A percentile compares a stretch with the other conserved stretches of the same genome.
Evolutionary conservation across 1,140 invertebrate species (phyloP).

Genomic region (Aleiodes sp.): DNA sequence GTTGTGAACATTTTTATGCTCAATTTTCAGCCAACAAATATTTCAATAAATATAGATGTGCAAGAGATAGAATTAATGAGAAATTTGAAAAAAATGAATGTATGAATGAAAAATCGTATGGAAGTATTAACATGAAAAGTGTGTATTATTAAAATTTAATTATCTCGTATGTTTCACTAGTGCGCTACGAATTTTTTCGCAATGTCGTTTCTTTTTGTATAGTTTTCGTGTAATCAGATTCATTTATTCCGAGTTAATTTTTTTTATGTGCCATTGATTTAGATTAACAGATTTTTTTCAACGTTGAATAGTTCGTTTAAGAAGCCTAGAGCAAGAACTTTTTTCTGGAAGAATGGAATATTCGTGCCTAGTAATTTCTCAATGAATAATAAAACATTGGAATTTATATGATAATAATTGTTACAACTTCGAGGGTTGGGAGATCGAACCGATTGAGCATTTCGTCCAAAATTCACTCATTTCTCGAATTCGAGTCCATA

Average conservation of each 20-base stretch:
- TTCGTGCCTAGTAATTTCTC: too few species aligned
- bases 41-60: constrained; percentile 6
- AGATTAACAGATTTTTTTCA: not conserved
- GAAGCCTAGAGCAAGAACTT: not conserved
- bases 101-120: constrained; percentile 34
- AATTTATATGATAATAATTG: too few species aligned
- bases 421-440: too few species aligned
- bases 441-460: too few species aligned
- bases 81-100: constrained; percentile 21
- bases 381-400: too few species aligned
- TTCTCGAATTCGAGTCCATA: too few species aligned
- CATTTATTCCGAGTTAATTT: too few species aligned
- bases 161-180: constrained; percentile 38
- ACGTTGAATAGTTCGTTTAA: not conserved
- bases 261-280: constrained; percentile 52
- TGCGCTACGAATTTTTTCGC: not conserved
- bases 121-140: constrained; percentile 47
- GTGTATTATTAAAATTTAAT: constrained; percentile 49
- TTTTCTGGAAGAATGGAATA: too few species aligned
- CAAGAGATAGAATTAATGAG: too few species aligned
- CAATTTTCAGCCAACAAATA: constrained; percentile 42
- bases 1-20: constrained; percentile 43
- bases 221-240: constrained; percentile 30
- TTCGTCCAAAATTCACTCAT: too few species aligned
- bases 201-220: constrained; percentile 29